These are phyloP conservation scores for Dolichallabes microphthalmus DNA, from an alignment of 2,113 vertebrate genomes.

Conservation along the genomic window DNA sequence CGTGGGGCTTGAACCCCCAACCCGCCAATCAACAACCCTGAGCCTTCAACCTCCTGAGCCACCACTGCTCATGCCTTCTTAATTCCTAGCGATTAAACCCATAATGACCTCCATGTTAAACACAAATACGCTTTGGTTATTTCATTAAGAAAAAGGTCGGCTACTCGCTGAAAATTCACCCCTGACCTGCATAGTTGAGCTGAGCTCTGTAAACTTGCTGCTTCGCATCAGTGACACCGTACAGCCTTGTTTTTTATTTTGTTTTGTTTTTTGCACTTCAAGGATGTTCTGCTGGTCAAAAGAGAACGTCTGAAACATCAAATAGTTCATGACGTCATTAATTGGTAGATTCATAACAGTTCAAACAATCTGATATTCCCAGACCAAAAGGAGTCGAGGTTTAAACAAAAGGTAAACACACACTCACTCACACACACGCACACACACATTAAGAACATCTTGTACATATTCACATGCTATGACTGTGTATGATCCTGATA, in stretches of 20 bases:
- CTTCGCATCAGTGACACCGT: neutral
- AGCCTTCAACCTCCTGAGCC: too few relatives aligned
- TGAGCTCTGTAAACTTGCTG: neutral
- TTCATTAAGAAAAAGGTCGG: neutral
- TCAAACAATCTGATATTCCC: neutral
- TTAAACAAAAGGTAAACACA: neutral
- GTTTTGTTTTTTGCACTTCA: neutral
- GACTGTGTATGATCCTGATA: neutral
- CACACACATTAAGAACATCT: neutral
- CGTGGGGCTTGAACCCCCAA: too few relatives aligned
- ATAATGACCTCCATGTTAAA: neutral
- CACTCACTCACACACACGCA: conserved; percentile 10
- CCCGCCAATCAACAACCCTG: too few relatives aligned
- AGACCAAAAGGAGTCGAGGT: neutral
- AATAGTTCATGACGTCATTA: neutral
- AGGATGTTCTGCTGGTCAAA: neutral
- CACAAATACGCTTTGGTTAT: neutral
- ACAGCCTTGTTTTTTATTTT: neutral
- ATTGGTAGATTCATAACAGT: neutral
- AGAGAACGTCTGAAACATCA: neutral
- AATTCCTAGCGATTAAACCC: neutral
- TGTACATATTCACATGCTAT: neutral
- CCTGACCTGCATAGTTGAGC: neutral
- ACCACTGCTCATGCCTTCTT: too few relatives aligned
- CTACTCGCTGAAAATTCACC: neutral